phyloP scores from a whole-genome alignment of 2,797 vertebrate genomes.

The Aphelocoma californica region DNA sequence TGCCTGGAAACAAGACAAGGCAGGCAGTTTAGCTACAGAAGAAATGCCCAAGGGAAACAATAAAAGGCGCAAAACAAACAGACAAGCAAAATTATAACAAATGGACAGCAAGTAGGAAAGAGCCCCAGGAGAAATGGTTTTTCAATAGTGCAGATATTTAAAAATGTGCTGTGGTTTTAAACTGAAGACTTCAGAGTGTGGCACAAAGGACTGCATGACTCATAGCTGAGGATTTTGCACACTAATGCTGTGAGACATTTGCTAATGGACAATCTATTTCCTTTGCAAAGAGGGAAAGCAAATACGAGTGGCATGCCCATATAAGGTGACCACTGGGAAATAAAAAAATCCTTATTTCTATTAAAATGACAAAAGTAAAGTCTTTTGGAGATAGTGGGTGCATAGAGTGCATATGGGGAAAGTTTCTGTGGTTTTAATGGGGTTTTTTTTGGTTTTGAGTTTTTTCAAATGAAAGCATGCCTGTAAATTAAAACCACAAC shows the following conservation, averaged over 20 bases:
- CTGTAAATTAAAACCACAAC: background rate
- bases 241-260: conserved; percentile 19
- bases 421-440: background rate
- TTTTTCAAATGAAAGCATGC: background rate
- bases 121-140: background rate
- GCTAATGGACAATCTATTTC: conserved; percentile 57
- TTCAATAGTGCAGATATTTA: background rate
- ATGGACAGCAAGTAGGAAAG: background rate
- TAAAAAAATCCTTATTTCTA: background rate
- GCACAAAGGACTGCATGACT: conserved; percentile 43
- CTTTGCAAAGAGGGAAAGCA: conserved; percentile 9
- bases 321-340: background rate
- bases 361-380: background rate
- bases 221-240: conserved; percentile 23
- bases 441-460: rapidly evolving
- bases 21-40: background rate
- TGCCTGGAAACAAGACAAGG: conserved; percentile 43
- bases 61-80: conserved; percentile 7
- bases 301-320: background rate
- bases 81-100: conserved; percentile 10
- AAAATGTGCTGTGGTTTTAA: conserved; percentile 13
- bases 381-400: background rate
- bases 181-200: background rate
- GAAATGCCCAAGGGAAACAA: background rate
- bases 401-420: background rate